Percentiles rank a stretch among this genome's conserved stretches.
Evolutionary conservation across 2,113 vertebrate species (phyloP).

Genomic region (Ariopsis seemanni): DNA sequence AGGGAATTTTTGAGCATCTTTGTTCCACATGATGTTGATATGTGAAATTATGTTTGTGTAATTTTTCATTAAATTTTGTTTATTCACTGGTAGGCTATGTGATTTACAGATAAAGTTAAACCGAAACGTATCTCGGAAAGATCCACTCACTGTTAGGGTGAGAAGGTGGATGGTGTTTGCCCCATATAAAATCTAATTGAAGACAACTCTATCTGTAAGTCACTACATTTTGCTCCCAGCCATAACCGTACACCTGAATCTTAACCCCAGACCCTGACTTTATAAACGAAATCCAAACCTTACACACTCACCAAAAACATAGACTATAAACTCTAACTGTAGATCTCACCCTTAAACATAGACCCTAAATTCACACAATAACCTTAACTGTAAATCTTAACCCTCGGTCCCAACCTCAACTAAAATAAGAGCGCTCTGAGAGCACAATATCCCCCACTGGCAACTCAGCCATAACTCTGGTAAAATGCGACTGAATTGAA

Average conservation of each 20-base stretch:
- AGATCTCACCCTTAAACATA: not conserved
- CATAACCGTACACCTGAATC: not conserved
- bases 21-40: not conserved
- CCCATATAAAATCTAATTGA: not conserved
- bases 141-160: not conserved
- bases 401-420: not conserved
- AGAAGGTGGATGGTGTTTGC: not conserved
- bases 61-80: not conserved
- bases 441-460: too few relatives aligned
- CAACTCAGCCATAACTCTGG: too few relatives aligned
- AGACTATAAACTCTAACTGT: not conserved
- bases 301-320: not conserved
- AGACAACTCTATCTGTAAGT: not conserved
- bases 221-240: not conserved
- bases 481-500: too few relatives aligned
- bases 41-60: not conserved
- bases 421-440: too few relatives aligned
- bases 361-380: not conserved
- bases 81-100: not conserved
- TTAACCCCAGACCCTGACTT: not conserved
- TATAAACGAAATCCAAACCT: not conserved
- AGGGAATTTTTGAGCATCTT: not conserved
- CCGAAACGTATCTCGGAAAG: not conserved
- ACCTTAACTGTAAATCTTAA: not conserved
- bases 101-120: not conserved